phyloP scores from a whole-genome alignment of 2,797 vertebrate species.

The Sebastes oblongus region DNA sequence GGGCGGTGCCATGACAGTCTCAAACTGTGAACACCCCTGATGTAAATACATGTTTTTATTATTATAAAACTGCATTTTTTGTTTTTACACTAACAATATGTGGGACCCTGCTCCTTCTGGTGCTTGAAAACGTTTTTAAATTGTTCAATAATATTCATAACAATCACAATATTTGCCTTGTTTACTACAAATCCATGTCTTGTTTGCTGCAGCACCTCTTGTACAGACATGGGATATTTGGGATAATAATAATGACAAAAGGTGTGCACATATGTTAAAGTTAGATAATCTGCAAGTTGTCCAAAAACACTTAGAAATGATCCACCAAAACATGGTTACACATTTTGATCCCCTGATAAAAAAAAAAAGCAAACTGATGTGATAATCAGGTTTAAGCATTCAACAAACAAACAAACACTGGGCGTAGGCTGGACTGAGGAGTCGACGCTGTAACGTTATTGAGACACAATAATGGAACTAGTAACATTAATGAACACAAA shows the following conservation, averaged over 20 bases:
- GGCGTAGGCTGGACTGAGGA: not conserved
- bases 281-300: not conserved
- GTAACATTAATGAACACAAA: not conserved
- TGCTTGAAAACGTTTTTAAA: not conserved
- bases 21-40: too few relatives aligned
- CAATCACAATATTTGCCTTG: not conserved
- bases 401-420: not conserved
- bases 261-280: not conserved
- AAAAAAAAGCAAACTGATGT: not conserved
- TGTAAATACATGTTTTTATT: not conserved
- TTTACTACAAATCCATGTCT: not conserved
- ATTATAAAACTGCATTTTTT: not conserved
- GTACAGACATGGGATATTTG: not conserved
- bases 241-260: not conserved
- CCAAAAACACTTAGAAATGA: not conserved
- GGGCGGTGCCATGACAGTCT: too few relatives aligned
- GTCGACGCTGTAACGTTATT: not conserved
- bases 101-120: not conserved
- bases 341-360: not conserved
- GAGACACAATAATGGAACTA: not conserved
- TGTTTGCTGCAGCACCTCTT: not conserved
- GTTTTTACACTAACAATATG: not conserved
- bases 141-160: not conserved
- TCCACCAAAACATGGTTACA: not conserved
- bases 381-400: not conserved